These are phyloP conservation scores for Empidonax traillii DNA, from an alignment of 2,113 vertebrate genomes.

Conservation along the genomic window DNA sequence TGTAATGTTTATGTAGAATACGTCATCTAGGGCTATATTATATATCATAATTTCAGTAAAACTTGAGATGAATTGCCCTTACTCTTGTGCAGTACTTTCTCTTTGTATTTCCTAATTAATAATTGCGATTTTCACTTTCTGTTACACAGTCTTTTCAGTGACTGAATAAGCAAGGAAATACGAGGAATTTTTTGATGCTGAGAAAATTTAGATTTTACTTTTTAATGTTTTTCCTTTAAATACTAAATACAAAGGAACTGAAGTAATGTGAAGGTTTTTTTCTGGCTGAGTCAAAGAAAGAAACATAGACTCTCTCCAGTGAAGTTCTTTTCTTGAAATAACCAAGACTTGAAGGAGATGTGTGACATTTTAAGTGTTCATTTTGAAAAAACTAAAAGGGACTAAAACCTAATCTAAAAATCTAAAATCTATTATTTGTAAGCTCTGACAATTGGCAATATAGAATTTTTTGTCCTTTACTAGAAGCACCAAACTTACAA, in stretches of 20 bases:
- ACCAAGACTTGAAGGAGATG: not conserved
- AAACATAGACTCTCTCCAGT: not conserved
- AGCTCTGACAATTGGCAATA: not conserved
- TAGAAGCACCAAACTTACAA: not conserved
- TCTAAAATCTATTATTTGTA: not conserved
- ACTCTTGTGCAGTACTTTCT: not conserved
- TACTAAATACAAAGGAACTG: not conserved
- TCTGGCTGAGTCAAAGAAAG: not conserved
- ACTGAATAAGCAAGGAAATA: not conserved
- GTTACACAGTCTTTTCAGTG: not conserved
- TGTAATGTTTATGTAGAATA: not conserved
- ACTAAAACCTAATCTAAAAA: not conserved
- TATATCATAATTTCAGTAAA: not conserved
- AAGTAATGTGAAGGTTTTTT: not conserved
- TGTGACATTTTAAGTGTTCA: not conserved
- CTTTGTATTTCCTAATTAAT: not conserved
- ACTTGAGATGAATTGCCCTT: not conserved
- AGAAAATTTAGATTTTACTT: not conserved
- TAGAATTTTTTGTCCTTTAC: not conserved
- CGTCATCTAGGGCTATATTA: not conserved
- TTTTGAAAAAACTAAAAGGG: not conserved
- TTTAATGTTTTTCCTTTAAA: not conserved
- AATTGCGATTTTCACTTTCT: not conserved
- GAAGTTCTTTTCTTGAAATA: not conserved
- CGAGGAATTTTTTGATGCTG: not conserved